These are phyloP conservation scores for Scartelaos histophorus DNA, from an alignment of 2,113 vertebrate species.

Conservation along the genomic window DNA sequence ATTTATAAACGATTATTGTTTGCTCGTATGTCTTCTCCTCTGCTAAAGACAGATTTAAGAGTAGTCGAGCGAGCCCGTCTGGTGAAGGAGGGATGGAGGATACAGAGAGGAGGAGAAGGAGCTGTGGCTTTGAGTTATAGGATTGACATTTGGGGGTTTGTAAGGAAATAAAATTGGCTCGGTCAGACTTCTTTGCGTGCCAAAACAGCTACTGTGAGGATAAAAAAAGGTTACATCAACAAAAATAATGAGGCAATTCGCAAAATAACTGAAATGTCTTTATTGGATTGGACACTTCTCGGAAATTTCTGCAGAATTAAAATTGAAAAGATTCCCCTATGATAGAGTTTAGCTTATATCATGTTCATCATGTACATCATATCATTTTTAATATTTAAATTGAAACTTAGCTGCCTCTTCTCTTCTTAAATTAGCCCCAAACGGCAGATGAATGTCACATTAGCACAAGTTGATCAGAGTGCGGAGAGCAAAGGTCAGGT, in stretches of 20 bases:
- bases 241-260: not conserved
- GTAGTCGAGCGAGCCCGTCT: conserved; percentile 21
- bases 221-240: not conserved
- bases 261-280: not conserved
- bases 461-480: not conserved
- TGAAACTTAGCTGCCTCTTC: not conserved
- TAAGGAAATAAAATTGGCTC: not conserved
- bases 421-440: not conserved
- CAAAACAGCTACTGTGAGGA: not conserved
- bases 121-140: conserved; percentile 2
- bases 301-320: not conserved
- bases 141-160: not conserved
- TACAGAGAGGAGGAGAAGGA: not conserved
- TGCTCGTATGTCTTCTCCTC: conserved; percentile 34
- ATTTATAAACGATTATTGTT: conserved; percentile 34
- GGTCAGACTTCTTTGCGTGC: not conserved
- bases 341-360: too few relatives aligned
- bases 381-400: too few relatives aligned
- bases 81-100: not conserved
- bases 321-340: not conserved
- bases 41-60: conserved; percentile 56
- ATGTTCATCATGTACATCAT: too few relatives aligned
- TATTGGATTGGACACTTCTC: not conserved
- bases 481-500: conserved; percentile 26
- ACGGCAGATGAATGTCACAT: not conserved